Evolutionary conservation across 1,140 invertebrate genomes (phyloP).

Genomic region (Eumaeus atala): DNA sequence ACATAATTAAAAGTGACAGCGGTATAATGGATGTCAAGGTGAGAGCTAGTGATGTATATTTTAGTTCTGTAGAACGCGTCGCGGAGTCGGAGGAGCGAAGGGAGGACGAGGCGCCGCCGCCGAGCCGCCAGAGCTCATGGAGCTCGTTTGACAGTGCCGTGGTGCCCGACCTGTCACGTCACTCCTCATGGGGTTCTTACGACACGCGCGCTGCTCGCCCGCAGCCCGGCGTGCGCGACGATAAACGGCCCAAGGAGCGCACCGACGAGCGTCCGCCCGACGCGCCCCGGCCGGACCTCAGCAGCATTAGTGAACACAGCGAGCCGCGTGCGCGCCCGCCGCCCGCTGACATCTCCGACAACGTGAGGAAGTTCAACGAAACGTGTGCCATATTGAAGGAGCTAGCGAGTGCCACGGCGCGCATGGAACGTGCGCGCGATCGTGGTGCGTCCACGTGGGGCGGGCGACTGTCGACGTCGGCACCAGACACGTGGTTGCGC

Average conservation of each 20-base stretch:
- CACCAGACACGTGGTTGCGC: constrained; percentile 76
- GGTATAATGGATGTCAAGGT: constrained; percentile 65
- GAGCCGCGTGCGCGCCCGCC: constrained; percentile 32
- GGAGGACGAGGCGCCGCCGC: constrained; percentile 63
- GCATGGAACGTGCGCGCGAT: constrained; percentile 40
- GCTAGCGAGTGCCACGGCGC: constrained; percentile 42
- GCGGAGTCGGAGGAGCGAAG: constrained; percentile 83
- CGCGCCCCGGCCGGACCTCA: constrained; percentile 46
- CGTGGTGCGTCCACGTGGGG: constrained; percentile 50
- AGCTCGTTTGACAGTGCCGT: constrained; percentile 86
- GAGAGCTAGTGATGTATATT: constrained; percentile 78
- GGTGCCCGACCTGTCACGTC: constrained; percentile 81
- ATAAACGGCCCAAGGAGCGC: constrained; percentile 48
- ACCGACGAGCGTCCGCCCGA: constrained; percentile 19
- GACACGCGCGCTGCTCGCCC: constrained; percentile 76
- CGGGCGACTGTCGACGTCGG: constrained; percentile 77
- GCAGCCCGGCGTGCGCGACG: constrained; percentile 29
- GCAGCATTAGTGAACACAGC: constrained; percentile 57
- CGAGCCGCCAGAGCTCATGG: constrained; percentile 84
- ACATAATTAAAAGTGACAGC: constrained; percentile 74
- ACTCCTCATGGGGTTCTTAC: constrained; percentile 88
- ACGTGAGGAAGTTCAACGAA: constrained; percentile 59
- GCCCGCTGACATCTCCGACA: constrained; percentile 34
- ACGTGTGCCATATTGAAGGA: constrained; percentile 71
- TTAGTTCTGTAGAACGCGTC: constrained; percentile 81